Evolutionary conservation across 1,140 invertebrate genomes (phyloP).

Genomic region (Laodelphax striatellus): DNA sequence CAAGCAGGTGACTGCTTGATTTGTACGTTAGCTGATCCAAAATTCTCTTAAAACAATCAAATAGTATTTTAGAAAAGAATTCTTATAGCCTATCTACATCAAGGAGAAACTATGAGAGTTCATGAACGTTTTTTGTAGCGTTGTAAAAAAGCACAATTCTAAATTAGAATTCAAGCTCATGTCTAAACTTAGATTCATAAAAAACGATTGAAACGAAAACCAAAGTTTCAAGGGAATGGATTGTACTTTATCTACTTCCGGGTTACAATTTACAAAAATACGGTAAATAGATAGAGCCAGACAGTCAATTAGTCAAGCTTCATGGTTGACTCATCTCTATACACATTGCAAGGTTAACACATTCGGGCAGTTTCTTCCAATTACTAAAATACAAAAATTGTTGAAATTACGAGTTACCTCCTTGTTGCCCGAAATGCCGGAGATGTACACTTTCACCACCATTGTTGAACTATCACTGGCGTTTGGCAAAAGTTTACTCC

Average conservation of each 20-base stretch:
- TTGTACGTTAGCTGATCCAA: too few species aligned
- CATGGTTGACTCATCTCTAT: slow-evolving; percentile 16
- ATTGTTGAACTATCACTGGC: slow-evolving; percentile 37
- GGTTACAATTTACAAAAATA: not conserved
- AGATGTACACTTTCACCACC: slow-evolving; percentile 82
- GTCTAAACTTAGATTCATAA: too few species aligned
- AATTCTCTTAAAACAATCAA: too few species aligned
- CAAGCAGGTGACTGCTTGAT: too few species aligned
- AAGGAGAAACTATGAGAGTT: too few species aligned
- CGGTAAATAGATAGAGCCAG: not conserved
- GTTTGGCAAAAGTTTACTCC: too few species aligned
- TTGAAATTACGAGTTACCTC: slow-evolving; percentile 47
- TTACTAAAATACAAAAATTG: slow-evolving; percentile 1
- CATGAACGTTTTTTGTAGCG: too few species aligned
- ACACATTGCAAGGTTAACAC: slow-evolving; percentile 6
- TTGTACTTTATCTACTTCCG: not conserved
- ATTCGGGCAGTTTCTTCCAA: slow-evolving; percentile 6
- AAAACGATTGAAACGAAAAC: too few species aligned
- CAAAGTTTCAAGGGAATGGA: too few species aligned
- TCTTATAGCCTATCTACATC: not conserved
- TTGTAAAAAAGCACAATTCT: too few species aligned
- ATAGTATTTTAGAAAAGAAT: too few species aligned
- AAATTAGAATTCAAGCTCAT: too few species aligned
- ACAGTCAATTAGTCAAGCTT: slow-evolving; percentile 11
- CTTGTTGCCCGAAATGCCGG: slow-evolving; percentile 81